Evolutionary conservation across 2,888 invertebrate genomes (phyloP).

Genomic region (Campopleginae sp.): DNA sequence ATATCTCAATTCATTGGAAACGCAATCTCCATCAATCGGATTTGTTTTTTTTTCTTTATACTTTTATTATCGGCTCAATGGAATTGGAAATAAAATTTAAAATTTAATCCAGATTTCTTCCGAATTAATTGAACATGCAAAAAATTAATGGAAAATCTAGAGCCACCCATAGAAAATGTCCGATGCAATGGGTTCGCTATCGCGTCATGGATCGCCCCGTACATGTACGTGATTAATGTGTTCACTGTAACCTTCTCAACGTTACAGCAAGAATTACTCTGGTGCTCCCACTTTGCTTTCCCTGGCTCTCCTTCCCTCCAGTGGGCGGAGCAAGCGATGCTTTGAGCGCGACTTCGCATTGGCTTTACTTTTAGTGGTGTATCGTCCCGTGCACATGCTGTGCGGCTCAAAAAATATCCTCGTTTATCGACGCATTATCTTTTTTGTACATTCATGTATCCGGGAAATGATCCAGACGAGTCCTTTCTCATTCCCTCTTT

Average conservation of each 20-base stretch:
- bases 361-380: conserved; percentile 76
- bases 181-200: background rate
- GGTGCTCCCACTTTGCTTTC: conserved; percentile 18
- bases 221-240: background rate
- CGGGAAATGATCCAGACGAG: background rate
- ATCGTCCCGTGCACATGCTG: conserved; percentile 71
- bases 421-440: conserved; percentile 9
- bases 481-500: background rate
- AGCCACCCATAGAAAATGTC: background rate
- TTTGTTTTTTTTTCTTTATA: no score
- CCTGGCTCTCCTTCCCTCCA: conserved; percentile 21
- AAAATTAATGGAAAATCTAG: background rate
- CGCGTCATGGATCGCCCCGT: background rate
- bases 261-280: conserved; percentile 16
- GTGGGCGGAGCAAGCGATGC: conserved; percentile 76
- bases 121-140: background rate
- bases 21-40: background rate
- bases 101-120: background rate
- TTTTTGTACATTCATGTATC: background rate
- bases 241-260: background rate
- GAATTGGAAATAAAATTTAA: background rate
- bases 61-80: no score
- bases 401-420: conserved; percentile 69
- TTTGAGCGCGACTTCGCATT: conserved; percentile 70
- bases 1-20: background rate